A percentile compares a stretch with the other conserved stretches of the same genome.
phyloP scores from a whole-genome alignment of 1,140 invertebrate species.

The Epicauta chinensis region DNA sequence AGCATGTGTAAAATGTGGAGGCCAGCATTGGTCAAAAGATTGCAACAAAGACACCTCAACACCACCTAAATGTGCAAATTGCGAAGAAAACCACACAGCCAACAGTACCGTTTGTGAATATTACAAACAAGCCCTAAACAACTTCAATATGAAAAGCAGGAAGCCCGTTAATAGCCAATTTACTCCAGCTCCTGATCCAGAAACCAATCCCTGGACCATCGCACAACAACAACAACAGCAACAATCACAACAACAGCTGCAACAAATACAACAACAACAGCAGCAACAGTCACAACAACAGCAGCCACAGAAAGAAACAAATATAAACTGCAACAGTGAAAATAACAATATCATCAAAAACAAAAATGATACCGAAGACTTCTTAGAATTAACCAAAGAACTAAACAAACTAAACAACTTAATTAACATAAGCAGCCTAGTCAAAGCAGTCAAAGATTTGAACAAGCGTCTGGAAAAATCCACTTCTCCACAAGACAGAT shows the following conservation, averaged over 20 bases:
- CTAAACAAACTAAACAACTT: background rate
- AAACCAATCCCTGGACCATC: background rate
- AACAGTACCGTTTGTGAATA: background rate
- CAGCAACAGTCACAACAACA: no score
- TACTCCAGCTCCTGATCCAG: background rate
- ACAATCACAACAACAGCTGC: no score
- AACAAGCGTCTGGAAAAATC: background rate
- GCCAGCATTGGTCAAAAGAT: conserved; percentile 31
- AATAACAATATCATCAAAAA: no score
- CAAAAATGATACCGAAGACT: background rate
- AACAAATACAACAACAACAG: no score
- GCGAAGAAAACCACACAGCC: background rate
- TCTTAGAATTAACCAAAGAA: background rate
- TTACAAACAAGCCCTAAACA: background rate
- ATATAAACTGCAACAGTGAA: no score
- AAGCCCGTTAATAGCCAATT: background rate
- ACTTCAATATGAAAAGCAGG: background rate
- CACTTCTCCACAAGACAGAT: no score
- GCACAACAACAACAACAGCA: no score
- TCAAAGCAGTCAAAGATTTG: background rate
- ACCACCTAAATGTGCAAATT: conserved; percentile 2
- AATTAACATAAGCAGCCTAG: background rate
- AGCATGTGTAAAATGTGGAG: conserved; percentile 37
- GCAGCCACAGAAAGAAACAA: no score
- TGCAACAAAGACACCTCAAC: conserved; percentile 23